Conservation (phyloP, 1,140 invertebrate species). For the Venustaconcha ellipsiformis region DNA sequence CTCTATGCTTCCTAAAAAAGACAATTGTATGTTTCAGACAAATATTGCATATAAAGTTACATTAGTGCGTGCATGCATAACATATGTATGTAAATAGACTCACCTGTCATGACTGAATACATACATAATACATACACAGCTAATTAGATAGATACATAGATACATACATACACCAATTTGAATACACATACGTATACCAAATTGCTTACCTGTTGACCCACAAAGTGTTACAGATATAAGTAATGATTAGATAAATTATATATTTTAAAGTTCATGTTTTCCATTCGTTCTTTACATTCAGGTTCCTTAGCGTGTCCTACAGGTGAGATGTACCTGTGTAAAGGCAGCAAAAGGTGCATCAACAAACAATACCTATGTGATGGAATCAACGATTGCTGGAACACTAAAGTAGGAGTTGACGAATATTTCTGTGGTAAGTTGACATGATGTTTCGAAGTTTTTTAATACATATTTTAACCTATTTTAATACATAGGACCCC, state of each 20-base stretch:
- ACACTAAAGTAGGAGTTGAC: constrained; percentile 62
- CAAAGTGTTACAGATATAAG: too few species aligned
- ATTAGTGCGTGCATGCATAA: too few species aligned
- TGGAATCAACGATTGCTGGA: constrained; percentile 68
- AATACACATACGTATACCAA: too few species aligned
- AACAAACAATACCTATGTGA: constrained; percentile 66
- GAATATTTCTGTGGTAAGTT: constrained; percentile 69
- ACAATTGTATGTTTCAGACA: too few species aligned
- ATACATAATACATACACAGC: too few species aligned
- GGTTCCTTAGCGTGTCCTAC: constrained; percentile 33
- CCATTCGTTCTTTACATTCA: constrained; percentile 19
- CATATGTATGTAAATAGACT: too few species aligned
- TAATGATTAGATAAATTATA: too few species aligned
- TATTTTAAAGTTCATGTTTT: neutral
- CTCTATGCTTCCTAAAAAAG: neutral
- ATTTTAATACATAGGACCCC: neutral
- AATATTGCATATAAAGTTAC: too few species aligned
- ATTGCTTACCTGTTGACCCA: too few species aligned
- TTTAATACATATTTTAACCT: neutral
- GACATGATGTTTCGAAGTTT: neutral
- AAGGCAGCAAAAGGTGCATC: constrained; percentile 45
- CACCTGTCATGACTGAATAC: too few species aligned
- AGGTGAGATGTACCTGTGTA: constrained; percentile 46
- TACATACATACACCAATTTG: too few species aligned
- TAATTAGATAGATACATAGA: too few species aligned